Percentiles rank a stretch among this genome's conserved stretches.
Conservation (phyloP, 2,113 vertebrate genomes). For the Pelecanoides urinatrix region DNA sequence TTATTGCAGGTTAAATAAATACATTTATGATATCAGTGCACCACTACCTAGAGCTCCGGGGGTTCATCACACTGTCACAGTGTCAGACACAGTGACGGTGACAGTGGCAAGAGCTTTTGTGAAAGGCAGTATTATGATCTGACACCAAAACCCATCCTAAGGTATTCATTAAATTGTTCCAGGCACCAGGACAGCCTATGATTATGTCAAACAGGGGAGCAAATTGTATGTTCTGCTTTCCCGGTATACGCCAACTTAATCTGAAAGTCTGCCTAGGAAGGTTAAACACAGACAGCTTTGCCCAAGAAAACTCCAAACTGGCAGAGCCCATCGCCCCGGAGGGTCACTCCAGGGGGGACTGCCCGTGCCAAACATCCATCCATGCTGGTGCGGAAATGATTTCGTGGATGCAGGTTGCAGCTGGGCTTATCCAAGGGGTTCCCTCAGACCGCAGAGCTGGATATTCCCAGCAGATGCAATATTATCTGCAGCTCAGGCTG, state of each 20-base stretch:
- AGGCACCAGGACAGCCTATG: neutral
- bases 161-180: constrained; percentile 43
- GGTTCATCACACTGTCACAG: neutral
- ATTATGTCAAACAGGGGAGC: constrained; percentile 12
- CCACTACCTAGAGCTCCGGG: neutral
- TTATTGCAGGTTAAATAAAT: neutral
- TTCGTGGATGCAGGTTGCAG: neutral
- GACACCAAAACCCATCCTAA: neutral
- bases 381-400: rapidly evolving
- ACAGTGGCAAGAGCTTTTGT: neutral
- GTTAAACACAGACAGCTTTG: neutral
- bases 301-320: neutral
- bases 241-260: rapidly evolving
- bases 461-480: neutral
- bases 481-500: neutral
- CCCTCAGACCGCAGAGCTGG: neutral
- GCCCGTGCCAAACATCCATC: rapidly evolving
- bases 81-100: neutral
- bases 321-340: neutral
- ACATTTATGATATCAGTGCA: neutral
- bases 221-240: neutral
- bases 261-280: neutral
- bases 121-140: neutral
- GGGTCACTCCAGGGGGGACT: rapidly evolving
- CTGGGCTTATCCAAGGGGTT: neutral